Evolutionary conservation across 2,888 invertebrate species (phyloP).

Genomic region (Acronicta psi): DNA sequence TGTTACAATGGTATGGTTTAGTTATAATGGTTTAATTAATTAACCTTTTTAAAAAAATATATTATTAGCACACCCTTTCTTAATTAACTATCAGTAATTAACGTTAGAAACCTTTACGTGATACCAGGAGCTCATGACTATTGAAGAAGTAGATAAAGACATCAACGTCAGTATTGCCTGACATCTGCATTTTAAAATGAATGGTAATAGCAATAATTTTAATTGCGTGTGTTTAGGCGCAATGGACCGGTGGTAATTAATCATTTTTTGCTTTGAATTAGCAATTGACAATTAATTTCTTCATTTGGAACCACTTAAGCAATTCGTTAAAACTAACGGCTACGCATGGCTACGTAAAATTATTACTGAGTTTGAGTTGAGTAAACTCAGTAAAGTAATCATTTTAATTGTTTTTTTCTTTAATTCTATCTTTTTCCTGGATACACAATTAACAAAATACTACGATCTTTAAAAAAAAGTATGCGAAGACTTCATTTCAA

Average conservation of each 20-base stretch:
- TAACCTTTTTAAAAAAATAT: too few relatives aligned
- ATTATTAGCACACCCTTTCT: not conserved
- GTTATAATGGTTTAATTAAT: too few relatives aligned
- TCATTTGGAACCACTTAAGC: slow-evolving; percentile 10
- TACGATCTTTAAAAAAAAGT: not conserved
- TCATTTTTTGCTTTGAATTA: slow-evolving; percentile 16
- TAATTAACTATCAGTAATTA: not conserved
- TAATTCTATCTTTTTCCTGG: too few relatives aligned
- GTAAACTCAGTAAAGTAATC: too few relatives aligned
- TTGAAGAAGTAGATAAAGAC: slow-evolving; percentile 31
- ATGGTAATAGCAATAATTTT: slow-evolving; percentile 31
- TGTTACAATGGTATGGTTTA: too few relatives aligned
- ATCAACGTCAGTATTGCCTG: slow-evolving; percentile 32
- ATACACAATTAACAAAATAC: too few relatives aligned
- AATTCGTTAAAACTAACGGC: slow-evolving; percentile 3
- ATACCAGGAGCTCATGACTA: slow-evolving; percentile 21
- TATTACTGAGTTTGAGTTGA: too few relatives aligned
- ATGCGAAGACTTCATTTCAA: slow-evolving; percentile 19
- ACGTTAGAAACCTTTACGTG: slow-evolving; percentile 20
- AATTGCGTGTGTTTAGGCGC: slow-evolving; percentile 31
- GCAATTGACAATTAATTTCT: slow-evolving; percentile 27
- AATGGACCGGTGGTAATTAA: slow-evolving; percentile 29
- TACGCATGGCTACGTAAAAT: not conserved
- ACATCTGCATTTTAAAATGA: slow-evolving; percentile 22
- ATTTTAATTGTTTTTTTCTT: too few relatives aligned